A percentile compares a stretch with the other conserved stretches of the same genome.
phyloP scores from a whole-genome alignment of 1,140 invertebrate species.

The Aphaenogaster floridana region DNA sequence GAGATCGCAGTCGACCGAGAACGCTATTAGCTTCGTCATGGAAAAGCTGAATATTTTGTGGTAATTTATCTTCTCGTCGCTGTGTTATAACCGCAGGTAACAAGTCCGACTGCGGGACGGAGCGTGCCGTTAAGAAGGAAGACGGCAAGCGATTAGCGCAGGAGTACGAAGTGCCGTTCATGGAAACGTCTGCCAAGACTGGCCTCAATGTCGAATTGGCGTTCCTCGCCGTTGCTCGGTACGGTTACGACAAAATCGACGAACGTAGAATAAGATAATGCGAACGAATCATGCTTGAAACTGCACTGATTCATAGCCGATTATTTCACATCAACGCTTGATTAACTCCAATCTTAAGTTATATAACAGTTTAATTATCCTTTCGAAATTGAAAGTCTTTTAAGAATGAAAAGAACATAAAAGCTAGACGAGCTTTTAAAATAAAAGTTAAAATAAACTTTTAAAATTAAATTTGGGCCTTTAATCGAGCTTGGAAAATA shows the following conservation, averaged over 20 bases:
- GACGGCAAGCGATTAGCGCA: constrained; percentile 93
- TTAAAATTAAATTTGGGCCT: not conserved
- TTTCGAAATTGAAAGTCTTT: not conserved
- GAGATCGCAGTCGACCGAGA: not conserved
- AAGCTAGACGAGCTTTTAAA: not conserved
- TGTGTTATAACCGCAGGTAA: constrained; percentile 89
- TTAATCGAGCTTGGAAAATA: not conserved
- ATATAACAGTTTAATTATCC: not conserved
- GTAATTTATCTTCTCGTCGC: constrained; percentile 21
- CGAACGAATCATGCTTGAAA: not conserved
- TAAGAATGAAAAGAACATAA: not conserved
- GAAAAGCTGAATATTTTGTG: constrained; percentile 9
- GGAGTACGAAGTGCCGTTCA: constrained; percentile 94
- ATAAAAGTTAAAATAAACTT: not conserved
- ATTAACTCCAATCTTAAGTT: not conserved
- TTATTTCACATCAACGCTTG: constrained; percentile 5
- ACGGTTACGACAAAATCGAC: constrained; percentile 38
- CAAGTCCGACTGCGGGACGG: constrained; percentile 92
- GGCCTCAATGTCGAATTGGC: constrained; percentile 94
- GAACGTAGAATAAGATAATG: constrained; percentile 17
- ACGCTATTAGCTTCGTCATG: not conserved
- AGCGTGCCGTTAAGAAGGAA: constrained; percentile 92
- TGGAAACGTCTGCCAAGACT: constrained; percentile 96
- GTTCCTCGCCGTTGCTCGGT: constrained; percentile 93
- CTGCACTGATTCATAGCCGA: not conserved